Conservation (phyloP, 2,113 vertebrate genomes). For the Xiphophorus couchianus region DNA sequence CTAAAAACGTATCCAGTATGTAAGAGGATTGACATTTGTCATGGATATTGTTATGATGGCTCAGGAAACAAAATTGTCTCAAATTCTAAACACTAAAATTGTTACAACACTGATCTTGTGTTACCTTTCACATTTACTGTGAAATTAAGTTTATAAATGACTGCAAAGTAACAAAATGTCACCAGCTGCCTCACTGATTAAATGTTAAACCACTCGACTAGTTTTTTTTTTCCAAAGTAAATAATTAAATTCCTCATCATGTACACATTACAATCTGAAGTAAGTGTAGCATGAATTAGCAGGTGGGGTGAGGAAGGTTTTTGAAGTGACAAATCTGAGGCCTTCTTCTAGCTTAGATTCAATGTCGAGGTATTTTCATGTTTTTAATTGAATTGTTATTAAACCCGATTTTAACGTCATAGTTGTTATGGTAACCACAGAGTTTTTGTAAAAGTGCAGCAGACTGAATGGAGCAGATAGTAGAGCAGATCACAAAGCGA, state of each 20-base stretch:
- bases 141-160: constrained; percentile 9
- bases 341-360: not conserved
- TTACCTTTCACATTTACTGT: constrained; percentile 3
- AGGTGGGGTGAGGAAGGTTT: not conserved
- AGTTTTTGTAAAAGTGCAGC: not conserved
- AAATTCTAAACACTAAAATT: not conserved
- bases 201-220: constrained; percentile 48
- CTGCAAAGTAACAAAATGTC: not conserved
- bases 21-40: not conserved
- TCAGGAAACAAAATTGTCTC: not conserved
- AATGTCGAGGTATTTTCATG: not conserved
- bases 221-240: not conserved
- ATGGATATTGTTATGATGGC: not conserved
- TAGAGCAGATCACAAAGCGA: not conserved
- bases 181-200: constrained; percentile 39
- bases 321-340: not conserved
- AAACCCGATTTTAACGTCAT: not conserved
- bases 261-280: not conserved
- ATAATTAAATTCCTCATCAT: constrained; percentile 32
- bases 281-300: not conserved
- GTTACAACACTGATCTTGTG: not conserved
- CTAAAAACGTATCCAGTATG: not conserved
- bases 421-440: too few relatives aligned
- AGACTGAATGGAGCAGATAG: not conserved
- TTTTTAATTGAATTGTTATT: not conserved